A percentile compares a stretch with the other conserved stretches of the same genome.
Evolutionary conservation across 2,113 vertebrate species (phyloP).

Genomic region (Patagioenas fasciata): DNA sequence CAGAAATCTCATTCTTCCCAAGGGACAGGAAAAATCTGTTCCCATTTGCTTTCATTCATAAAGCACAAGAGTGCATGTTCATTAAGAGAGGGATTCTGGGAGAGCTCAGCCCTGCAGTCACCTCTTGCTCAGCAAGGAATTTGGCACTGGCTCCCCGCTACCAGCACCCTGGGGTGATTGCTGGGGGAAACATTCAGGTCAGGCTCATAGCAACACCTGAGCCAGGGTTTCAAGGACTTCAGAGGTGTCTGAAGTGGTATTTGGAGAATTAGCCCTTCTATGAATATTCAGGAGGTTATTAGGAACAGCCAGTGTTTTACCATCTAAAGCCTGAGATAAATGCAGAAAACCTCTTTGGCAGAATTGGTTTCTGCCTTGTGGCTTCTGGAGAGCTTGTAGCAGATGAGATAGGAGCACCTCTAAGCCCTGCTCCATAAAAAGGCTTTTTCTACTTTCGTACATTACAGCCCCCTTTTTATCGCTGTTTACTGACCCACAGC

Average conservation of each 20-base stretch:
- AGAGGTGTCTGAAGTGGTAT: neutral
- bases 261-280: neutral
- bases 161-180: neutral
- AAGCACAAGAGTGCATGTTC: fast-evolving
- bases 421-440: neutral
- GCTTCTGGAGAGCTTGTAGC: neutral
- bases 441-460: neutral
- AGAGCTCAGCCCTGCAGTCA: neutral
- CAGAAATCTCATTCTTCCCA: neutral
- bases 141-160: fast-evolving
- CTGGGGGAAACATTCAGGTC: neutral
- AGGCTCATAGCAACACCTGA: neutral
- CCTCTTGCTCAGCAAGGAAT: fast-evolving
- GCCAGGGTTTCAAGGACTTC: neutral
- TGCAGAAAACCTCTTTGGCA: neutral
- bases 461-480: neutral
- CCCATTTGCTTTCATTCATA: neutral
- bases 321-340: neutral
- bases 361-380: neutral
- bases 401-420: neutral
- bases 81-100: too few relatives aligned
- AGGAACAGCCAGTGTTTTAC: neutral
- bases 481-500: neutral
- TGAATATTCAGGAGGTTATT: neutral
- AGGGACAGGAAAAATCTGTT: neutral